Conservation (phyloP, 1,140 invertebrate genomes). For the Hylyphantes graminicola region DNA sequence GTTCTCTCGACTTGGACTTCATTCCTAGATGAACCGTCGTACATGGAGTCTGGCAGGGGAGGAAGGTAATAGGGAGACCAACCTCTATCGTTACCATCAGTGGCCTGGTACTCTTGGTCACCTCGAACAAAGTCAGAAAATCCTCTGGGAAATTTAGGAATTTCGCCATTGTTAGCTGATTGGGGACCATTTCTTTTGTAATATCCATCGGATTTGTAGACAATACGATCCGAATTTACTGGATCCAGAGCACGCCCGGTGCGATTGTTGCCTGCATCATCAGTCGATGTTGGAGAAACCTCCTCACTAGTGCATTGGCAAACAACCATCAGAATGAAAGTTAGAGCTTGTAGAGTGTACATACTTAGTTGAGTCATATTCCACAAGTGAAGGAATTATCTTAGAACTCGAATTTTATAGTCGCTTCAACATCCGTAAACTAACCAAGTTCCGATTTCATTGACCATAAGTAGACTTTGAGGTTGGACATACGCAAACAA, state of each 20-base stretch:
- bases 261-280: slow-evolving; percentile 4
- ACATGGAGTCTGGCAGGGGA: slow-evolving; percentile 1
- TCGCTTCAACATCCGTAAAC: slow-evolving; percentile 25
- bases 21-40: slow-evolving; percentile 3
- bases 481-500: slow-evolving; percentile 7
- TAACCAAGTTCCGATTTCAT: background rate
- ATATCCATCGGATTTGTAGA: slow-evolving; percentile 36
- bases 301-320: background rate
- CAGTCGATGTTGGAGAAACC: background rate
- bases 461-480: background rate
- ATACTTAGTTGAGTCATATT: background rate
- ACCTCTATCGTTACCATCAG: background rate
- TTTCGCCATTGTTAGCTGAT: background rate
- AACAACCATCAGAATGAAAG: background rate
- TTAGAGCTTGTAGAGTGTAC: background rate
- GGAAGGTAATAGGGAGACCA: slow-evolving; percentile 44
- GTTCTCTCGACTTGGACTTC: slow-evolving; percentile 12
- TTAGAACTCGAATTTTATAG: background rate
- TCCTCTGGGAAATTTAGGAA: slow-evolving; percentile 24
- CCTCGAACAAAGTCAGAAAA: slow-evolving; percentile 39
- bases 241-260: slow-evolving; percentile 7
- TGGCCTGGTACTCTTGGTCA: background rate
- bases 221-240: background rate
- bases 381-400: background rate
- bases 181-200: background rate